These are phyloP conservation scores for Pararge aegeria DNA, from an alignment of 1,140 invertebrate species.

Conservation along the genomic window DNA sequence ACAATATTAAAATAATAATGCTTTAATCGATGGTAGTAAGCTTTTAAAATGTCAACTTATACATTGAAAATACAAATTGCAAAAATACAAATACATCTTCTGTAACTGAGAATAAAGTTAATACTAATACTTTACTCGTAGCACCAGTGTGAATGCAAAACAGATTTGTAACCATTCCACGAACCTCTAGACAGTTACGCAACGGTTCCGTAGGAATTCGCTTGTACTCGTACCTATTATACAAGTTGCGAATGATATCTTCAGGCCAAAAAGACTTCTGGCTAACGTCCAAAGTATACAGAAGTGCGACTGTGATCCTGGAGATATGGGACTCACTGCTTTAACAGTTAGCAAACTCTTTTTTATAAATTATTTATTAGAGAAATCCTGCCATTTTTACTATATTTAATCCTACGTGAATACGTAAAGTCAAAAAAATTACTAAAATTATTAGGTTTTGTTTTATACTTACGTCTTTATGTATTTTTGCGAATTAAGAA, in stretches of 20 bases:
- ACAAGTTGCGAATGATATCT: slow-evolving; percentile 69
- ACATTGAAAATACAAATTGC: too few relatives aligned
- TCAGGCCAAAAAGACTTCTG: slow-evolving; percentile 74
- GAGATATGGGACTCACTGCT: slow-evolving; percentile 43
- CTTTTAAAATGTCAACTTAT: too few relatives aligned
- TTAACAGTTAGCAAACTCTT: slow-evolving; percentile 12
- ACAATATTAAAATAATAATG: too few relatives aligned
- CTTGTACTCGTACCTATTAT: slow-evolving; percentile 55
- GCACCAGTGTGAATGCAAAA: slow-evolving; percentile 4
- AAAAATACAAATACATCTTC: too few relatives aligned
- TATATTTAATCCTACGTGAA: too few relatives aligned
- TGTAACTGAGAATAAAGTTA: not conserved
- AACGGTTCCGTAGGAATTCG: slow-evolving; percentile 48
- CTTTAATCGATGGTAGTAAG: too few relatives aligned
- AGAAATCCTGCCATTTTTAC: too few relatives aligned
- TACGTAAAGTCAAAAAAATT: too few relatives aligned
- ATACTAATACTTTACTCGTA: not conserved
- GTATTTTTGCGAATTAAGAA: too few relatives aligned
- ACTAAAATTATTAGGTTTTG: too few relatives aligned
- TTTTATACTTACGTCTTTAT: too few relatives aligned
- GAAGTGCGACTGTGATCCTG: slow-evolving; percentile 49
- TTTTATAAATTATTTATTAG: too few relatives aligned
- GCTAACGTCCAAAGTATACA: slow-evolving; percentile 64
- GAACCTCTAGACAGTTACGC: slow-evolving; percentile 34
- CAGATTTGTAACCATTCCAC: slow-evolving; percentile 7